A percentile compares a stretch with the other conserved stretches of the same genome.
Conservation (phyloP, 2,888 invertebrate species). For the Amphipoea lucens region DNA sequence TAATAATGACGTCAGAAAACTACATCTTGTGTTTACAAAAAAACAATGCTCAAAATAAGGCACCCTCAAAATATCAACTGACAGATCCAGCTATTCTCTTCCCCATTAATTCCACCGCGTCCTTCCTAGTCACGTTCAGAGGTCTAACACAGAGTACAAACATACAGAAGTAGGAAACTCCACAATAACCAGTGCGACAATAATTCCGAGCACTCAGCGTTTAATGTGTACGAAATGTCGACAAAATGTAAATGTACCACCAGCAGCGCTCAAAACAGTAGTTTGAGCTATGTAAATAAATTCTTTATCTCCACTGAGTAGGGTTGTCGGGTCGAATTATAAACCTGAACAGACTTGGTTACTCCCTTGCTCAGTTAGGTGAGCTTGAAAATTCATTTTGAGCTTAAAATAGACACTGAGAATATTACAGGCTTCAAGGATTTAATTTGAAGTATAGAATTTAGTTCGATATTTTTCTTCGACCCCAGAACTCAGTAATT, state of each 20-base stretch:
- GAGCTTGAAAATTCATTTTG: constrained; percentile 8
- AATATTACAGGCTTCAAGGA: neutral
- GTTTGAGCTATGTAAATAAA: constrained; percentile 64
- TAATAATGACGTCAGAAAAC: neutral
- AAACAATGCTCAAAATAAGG: neutral
- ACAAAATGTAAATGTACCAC: constrained; percentile 59
- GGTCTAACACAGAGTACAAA: constrained; percentile 40
- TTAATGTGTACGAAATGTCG: constrained; percentile 55
- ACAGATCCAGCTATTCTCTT: constrained; percentile 6
- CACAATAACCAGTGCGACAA: constrained; percentile 54
- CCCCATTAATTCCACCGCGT: constrained; percentile 20
- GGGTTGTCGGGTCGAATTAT: constrained; percentile 36
- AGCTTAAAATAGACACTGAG: constrained; percentile 28
- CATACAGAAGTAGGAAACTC: constrained; percentile 29
- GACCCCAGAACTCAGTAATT: neutral
- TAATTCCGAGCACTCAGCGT: constrained; percentile 49
- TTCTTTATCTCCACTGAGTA: constrained; percentile 59
- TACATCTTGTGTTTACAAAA: neutral
- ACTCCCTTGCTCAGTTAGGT: constrained; percentile 21
- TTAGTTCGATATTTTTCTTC: neutral
- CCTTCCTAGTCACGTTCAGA: constrained; percentile 32
- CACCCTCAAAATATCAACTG: neutral
- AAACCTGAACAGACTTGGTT: constrained; percentile 10
- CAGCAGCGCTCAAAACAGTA: constrained; percentile 50
- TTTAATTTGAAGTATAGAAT: neutral